Base-by-base conservation (phyloP, 2,797 vertebrate species). In the Aulostomus chinensis region DNA sequence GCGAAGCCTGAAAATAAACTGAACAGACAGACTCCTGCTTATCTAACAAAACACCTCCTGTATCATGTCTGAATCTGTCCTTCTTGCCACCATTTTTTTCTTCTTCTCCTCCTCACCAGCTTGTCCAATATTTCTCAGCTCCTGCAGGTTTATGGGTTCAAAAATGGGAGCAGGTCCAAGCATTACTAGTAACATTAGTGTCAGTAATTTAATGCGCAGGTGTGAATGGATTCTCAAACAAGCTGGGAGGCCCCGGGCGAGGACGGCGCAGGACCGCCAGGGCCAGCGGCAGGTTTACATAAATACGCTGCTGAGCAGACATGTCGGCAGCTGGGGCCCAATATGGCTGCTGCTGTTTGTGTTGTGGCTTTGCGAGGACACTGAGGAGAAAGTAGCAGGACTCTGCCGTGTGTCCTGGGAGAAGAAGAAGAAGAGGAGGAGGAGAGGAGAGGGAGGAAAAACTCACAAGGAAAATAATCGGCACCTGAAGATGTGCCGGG, bases 211-310 rank as follows among this genome's bases (percentile, higher is more conserved):
- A 90, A 91, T 20, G 46, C 46, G 22, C 46, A 49, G 46, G 89
- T 90, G 88, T 91, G 88, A 91, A 90, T 89, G 84, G 86, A 89
- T 91, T 89, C 82, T 86, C 85, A 89, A 91, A 91, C 86, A 89
- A 85, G 86, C 78, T 56, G 8, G 61, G 79, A 87, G 87, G 84
- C 84, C 83, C 78, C 77, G 60, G 76, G 66, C 48, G 43, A 79
- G 81, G 80, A 58, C 78, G 45, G 43, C 47, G 40, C 67, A 10
- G 73, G 39, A 63, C 70, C 49, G 58, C 76, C 73, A 65, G 81
- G 72, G 68, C 77, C 80, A 73, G 68, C 65, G 58, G 78, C 80
- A 81, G 81, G 70, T 83, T 86, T 88, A 88, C 86, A 86, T 87
- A 88, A 91, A 91, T 85, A 91, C 9, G 28, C 28, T 7, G 28